Percentiles rank a stretch among this genome's conserved stretches.
Evolutionary conservation across 2,888 invertebrate genomes (phyloP).

Genomic region (Rugalucina vietnamica): DNA sequence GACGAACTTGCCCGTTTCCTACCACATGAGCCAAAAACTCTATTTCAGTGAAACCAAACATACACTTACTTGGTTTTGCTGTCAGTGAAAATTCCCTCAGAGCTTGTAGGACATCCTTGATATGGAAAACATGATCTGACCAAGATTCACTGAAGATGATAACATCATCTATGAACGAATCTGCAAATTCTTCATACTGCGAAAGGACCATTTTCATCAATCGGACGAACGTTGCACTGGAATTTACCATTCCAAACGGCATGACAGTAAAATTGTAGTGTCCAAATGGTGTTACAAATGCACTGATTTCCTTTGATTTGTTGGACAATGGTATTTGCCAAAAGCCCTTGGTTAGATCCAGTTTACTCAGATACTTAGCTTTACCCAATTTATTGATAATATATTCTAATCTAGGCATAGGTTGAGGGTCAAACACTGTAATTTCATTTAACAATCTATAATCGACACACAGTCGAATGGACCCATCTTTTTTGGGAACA

Average conservation of each 20-base stretch:
- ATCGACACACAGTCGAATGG: conserved; percentile 36
- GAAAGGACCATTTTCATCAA: background rate
- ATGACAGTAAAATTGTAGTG: conserved; percentile 2
- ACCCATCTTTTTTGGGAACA: conserved; percentile 24
- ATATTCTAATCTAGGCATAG: conserved; percentile 30
- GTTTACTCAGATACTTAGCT: conserved; percentile 31
- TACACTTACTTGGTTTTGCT: conserved; percentile 34
- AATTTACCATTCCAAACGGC: conserved; percentile 10
- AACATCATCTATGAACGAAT: background rate
- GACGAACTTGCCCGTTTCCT: conserved; percentile 18
- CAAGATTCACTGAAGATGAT: conserved; percentile 11
- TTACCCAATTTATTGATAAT: conserved; percentile 20
- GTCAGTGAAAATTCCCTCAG: conserved; percentile 8
- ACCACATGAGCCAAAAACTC: conserved; percentile 32
- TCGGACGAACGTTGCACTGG: background rate
- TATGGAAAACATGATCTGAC: background rate
- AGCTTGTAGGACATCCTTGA: background rate
- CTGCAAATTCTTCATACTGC: background rate
- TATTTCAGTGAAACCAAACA: conserved; percentile 26
- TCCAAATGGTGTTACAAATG: background rate
- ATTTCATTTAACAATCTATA: conserved; percentile 41
- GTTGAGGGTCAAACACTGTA: conserved; percentile 42
- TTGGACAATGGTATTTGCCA: conserved; percentile 34
- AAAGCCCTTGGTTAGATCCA: conserved; percentile 43
- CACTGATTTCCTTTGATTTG: background rate